Conservation (phyloP, 2,888 invertebrate species). For the Creontiades dilutus region DNA sequence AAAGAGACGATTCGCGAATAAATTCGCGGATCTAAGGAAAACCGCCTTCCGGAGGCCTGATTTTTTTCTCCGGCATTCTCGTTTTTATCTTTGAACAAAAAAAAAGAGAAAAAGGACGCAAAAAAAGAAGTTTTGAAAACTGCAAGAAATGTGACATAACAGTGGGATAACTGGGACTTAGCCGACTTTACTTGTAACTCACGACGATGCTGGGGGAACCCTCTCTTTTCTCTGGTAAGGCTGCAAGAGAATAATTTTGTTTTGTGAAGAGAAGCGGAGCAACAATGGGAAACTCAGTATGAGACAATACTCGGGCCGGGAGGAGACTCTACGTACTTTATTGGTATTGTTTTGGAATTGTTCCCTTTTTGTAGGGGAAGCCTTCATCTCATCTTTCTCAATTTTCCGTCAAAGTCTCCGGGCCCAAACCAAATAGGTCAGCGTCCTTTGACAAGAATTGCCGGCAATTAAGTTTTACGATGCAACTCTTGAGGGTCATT, state of each 20-base stretch:
- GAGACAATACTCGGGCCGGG: neutral
- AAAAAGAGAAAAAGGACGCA: neutral
- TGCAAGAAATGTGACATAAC: slow-evolving; percentile 65
- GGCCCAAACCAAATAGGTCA: neutral
- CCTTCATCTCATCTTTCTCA: slow-evolving; percentile 28
- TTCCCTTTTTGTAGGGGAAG: slow-evolving; percentile 40
- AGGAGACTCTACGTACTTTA: slow-evolving; percentile 10
- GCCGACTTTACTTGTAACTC: slow-evolving; percentile 58
- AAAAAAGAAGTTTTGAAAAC: slow-evolving; percentile 52
- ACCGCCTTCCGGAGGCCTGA: neutral
- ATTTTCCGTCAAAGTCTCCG: slow-evolving; percentile 19
- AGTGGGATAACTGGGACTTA: slow-evolving; percentile 48
- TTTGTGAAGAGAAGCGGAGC: slow-evolving; percentile 48
- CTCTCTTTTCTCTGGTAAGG: slow-evolving; percentile 33
- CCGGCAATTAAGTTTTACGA: slow-evolving; percentile 40
- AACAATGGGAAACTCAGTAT: slow-evolving; percentile 51
- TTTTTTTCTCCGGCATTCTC: slow-evolving; percentile 13
- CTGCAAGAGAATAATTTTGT: slow-evolving; percentile 47
- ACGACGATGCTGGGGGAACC: neutral
- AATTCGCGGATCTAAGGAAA: slow-evolving; percentile 50
- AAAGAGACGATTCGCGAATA: slow-evolving; percentile 48
- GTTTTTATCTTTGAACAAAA: slow-evolving; percentile 28
- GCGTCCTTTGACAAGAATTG: slow-evolving; percentile 12
- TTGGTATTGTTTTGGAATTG: slow-evolving; percentile 66
- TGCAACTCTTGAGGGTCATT: neutral